Evolutionary conservation across 2,888 invertebrate species (phyloP).

Genomic region (Tetragonisca angustula): DNA sequence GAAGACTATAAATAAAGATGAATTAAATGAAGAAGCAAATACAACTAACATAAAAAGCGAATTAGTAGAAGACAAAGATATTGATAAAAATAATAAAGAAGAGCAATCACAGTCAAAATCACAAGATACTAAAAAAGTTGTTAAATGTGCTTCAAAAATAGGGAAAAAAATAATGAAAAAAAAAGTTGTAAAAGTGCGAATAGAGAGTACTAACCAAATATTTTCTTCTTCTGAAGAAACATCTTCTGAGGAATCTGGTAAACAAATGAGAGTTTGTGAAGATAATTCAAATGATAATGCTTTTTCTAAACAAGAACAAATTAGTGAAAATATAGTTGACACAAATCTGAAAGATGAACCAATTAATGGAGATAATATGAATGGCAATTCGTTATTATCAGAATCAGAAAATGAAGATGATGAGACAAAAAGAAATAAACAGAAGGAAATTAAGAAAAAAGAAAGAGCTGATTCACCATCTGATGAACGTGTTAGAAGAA

Average conservation of each 20-base stretch:
- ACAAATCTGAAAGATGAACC: conserved; percentile 74
- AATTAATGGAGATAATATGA: conserved; percentile 60
- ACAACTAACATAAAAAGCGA: conserved; percentile 77
- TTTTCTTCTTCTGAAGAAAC: conserved; percentile 51
- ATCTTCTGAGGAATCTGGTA: conserved; percentile 73
- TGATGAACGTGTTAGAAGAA: conserved; percentile 83
- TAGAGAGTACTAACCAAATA: conserved; percentile 68
- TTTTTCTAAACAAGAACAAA: conserved; percentile 69
- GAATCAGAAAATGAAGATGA: conserved; percentile 62
- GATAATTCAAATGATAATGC: conserved; percentile 63
- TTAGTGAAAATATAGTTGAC: conserved; percentile 64
- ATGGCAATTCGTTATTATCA: conserved; percentile 46
- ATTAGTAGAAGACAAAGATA: conserved; percentile 75
- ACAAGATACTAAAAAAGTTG: conserved; percentile 73
- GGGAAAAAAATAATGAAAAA: conserved; percentile 73
- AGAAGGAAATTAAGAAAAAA: conserved; percentile 64
- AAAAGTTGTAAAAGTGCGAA: conserved; percentile 68
- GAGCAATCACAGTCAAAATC: conserved; percentile 59
- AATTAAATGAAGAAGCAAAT: conserved; percentile 56
- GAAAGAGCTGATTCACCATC: conserved; percentile 75
- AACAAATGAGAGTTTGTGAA: conserved; percentile 72
- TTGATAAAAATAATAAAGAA: conserved; percentile 65
- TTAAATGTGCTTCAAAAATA: conserved; percentile 69
- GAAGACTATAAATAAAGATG: conserved; percentile 68
- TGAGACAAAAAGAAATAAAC: conserved; percentile 50